phyloP scores from a whole-genome alignment of 2,113 vertebrate species.

The Oceanites oceanicus region DNA sequence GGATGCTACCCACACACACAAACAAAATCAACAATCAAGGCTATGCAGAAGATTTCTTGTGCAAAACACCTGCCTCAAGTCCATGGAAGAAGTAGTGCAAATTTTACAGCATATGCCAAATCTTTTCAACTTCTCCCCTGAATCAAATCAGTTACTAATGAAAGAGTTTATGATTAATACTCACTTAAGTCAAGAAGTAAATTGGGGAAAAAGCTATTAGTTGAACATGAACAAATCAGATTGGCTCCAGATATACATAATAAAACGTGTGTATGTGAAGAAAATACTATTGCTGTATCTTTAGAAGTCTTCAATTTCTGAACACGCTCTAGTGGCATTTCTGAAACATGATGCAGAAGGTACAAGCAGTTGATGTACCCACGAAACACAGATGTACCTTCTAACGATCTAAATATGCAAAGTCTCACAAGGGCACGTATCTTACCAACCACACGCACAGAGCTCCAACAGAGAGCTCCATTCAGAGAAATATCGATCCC shows the following conservation, averaged over 20 bases:
- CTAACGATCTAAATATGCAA: accelerated
- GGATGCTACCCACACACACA: neutral
- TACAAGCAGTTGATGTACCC: neutral
- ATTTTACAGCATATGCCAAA: neutral
- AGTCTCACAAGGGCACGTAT: neutral
- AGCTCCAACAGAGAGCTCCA: neutral
- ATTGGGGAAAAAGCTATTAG: neutral
- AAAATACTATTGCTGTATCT: neutral
- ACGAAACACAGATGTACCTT: neutral
- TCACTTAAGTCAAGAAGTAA: conserved; percentile 22
- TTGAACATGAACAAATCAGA: neutral
- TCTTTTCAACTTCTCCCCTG: neutral
- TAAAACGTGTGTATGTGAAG: neutral
- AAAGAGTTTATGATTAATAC: conserved; percentile 38
- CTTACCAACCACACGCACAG: neutral
- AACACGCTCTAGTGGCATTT: neutral
- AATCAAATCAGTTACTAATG: conserved; percentile 30
- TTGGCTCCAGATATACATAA: neutral
- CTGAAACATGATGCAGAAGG: neutral
- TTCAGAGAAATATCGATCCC: neutral
- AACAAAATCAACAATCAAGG: neutral
- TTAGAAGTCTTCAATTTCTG: neutral
- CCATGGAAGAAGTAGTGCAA: neutral
- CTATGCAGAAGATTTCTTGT: neutral
- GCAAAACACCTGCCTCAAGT: conserved; percentile 17